Conservation (phyloP, 2,797 vertebrate genomes). For the Crocodylus rhombifer region DNA sequence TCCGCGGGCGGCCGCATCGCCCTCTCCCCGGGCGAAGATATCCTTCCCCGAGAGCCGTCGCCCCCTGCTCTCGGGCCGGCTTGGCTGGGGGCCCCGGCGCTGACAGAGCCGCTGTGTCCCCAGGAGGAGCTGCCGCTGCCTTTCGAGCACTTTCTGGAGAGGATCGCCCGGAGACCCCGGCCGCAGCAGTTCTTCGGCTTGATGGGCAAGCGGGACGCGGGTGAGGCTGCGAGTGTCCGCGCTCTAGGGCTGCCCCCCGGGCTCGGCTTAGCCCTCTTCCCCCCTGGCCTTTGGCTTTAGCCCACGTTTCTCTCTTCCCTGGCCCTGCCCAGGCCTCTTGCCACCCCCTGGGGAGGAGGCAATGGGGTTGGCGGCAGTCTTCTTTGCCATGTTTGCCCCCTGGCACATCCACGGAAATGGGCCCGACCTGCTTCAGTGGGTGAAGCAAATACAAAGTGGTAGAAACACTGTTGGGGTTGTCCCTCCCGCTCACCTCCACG, state of each 20-base stretch:
- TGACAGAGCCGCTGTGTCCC: background rate
- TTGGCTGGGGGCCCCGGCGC: background rate
- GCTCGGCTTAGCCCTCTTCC: too few species aligned
- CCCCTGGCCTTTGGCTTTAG: background rate
- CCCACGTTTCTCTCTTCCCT: background rate
- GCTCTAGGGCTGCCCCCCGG: background rate
- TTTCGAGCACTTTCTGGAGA: constrained; percentile 91
- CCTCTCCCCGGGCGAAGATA: too few species aligned
- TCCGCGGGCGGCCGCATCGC: too few species aligned
- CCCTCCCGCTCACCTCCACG: too few species aligned
- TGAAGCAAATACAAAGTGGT: background rate
- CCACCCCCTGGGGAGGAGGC: background rate
- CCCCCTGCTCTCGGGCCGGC: too few species aligned
- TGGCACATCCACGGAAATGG: background rate
- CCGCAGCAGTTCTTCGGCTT: constrained; percentile 95
- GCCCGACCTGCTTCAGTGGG: background rate
- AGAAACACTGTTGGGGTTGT: background rate
- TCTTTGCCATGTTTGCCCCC: background rate
- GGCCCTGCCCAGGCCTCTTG: accelerated
- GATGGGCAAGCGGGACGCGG: constrained; percentile 94
- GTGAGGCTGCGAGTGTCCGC: constrained; percentile 72
- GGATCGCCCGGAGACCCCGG: constrained; percentile 93
- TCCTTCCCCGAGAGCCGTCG: too few species aligned
- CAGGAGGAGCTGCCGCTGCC: constrained; percentile 90
- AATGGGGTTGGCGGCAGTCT: background rate